Evolutionary conservation across 2,113 vertebrate genomes (phyloP).

Genomic region (Colius striatus): DNA sequence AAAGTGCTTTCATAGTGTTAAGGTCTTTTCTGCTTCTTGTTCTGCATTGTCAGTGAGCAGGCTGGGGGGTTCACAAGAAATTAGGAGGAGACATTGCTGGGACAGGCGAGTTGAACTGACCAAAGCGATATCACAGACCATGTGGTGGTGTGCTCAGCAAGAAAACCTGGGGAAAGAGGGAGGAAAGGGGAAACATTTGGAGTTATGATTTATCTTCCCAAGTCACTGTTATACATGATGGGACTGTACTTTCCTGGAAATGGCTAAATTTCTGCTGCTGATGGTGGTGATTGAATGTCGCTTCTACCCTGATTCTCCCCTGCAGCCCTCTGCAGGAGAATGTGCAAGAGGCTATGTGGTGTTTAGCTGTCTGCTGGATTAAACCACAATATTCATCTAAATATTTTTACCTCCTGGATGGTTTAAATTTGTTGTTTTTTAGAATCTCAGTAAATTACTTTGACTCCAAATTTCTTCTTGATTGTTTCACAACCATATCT

Average conservation of each 20-base stretch:
- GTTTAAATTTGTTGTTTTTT: background rate
- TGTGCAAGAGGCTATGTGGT: background rate
- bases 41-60: background rate
- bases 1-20: background rate
- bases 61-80: background rate
- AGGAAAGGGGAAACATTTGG: background rate
- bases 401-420: background rate
- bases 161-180: background rate
- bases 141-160: background rate
- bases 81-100: background rate
- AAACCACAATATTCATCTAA: background rate
- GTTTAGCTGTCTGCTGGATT: background rate
- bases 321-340: background rate
- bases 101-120: background rate
- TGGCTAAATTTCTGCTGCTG: too few relatives aligned
- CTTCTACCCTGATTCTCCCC: background rate
- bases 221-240: fast-evolving
- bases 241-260: background rate
- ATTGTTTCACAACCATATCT: background rate
- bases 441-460: background rate
- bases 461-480: background rate
- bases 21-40: background rate
- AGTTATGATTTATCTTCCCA: background rate
- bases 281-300: background rate
- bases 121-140: background rate